Percentiles rank a stretch among this genome's conserved stretches.
Evolutionary conservation across 2,113 vertebrate species (phyloP).

Genomic region (Hystrix cristata): DNA sequence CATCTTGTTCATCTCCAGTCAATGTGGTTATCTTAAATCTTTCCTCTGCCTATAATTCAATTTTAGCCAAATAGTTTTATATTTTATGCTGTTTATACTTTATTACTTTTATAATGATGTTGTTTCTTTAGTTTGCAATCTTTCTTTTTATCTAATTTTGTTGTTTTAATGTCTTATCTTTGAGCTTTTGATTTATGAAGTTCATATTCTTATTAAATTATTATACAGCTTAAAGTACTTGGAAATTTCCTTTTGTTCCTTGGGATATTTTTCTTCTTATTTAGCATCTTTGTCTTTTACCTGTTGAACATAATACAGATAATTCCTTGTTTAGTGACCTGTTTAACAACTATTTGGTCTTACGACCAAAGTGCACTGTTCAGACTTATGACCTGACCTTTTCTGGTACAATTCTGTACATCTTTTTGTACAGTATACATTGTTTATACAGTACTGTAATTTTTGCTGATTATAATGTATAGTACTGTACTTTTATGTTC

Average conservation of each 20-base stretch:
- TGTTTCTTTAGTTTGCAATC: conserved; percentile 1
- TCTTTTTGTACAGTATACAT: not conserved
- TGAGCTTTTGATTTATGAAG: conserved; percentile 19
- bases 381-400: not conserved
- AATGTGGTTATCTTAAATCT: not conserved
- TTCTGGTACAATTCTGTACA: not conserved
- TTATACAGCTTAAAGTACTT: not conserved
- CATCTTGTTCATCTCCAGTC: not conserved
- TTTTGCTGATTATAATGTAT: not conserved
- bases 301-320: not conserved
- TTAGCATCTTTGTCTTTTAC: conserved; percentile 3
- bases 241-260: conserved; percentile 28
- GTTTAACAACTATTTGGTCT: not conserved
- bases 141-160: not conserved
- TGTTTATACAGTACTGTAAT: not conserved
- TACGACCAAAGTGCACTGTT: not conserved
- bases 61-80: not conserved
- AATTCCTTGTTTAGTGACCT: not conserved
- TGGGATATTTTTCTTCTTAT: not conserved
- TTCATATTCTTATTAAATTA: not conserved
- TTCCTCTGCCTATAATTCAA: conserved; percentile 12
- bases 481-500: not conserved
- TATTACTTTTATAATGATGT: conserved; percentile 5
- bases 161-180: conserved; percentile 31
- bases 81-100: conserved; percentile 33